Percentiles rank a stretch among this genome's conserved stretches.
phyloP scores from a whole-genome alignment of 2,113 vertebrate species.

The Tenebrosternarchus preto region DNA sequence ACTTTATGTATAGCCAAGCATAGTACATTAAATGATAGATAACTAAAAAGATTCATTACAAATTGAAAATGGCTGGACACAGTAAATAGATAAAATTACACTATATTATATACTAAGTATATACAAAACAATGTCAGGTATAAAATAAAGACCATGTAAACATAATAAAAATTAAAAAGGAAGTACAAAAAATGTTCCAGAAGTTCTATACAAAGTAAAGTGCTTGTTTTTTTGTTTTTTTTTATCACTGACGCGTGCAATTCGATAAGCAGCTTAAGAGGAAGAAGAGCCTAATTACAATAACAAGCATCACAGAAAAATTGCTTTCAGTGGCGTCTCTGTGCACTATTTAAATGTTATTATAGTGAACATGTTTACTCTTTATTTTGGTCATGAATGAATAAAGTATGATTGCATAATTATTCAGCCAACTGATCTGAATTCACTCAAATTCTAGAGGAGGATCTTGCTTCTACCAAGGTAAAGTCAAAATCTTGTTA shows the following conservation, averaged over 20 bases:
- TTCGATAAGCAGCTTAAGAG: conserved; percentile 61
- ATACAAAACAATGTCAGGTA: conserved; percentile 67
- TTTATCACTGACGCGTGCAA: conserved; percentile 56
- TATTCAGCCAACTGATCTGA: conserved; percentile 27
- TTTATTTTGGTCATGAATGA: background rate
- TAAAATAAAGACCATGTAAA: conserved; percentile 69
- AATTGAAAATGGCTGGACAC: conserved; percentile 52
- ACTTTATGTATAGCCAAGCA: conserved; percentile 67
- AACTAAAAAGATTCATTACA: conserved; percentile 54
- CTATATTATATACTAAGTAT: conserved; percentile 54
- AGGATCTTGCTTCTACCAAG: conserved; percentile 11
- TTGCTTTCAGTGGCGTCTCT: conserved; percentile 44
- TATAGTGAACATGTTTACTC: background rate
- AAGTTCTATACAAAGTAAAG: conserved; percentile 75
- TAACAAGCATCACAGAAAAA: conserved; percentile 57
- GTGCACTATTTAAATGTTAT: conserved; percentile 30
- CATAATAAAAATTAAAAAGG: conserved; percentile 65
- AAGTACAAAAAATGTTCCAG: conserved; percentile 63
- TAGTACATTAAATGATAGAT: conserved; percentile 73
- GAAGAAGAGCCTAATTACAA: conserved; percentile 53
- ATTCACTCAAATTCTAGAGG: conserved; percentile 8
- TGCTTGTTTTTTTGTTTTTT: conserved; percentile 69
- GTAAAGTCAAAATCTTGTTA: background rate
- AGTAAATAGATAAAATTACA: conserved; percentile 57
- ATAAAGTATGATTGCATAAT: conserved; percentile 33